Evolutionary conservation across 23 tunicate species (phyloP).

Genomic region (Botrylloides violaceus): DNA sequence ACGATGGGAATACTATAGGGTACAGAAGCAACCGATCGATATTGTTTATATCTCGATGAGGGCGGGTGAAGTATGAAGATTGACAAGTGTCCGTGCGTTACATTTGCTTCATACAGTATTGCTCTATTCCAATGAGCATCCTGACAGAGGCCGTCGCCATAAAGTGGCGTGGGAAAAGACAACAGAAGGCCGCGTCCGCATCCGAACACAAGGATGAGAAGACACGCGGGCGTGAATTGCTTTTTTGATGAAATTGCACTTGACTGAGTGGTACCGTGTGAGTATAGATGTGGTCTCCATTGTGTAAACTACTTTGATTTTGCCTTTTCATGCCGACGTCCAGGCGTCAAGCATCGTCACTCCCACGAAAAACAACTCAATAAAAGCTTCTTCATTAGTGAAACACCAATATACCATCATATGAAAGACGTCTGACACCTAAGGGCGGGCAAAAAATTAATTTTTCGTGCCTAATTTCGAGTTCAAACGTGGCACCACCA

Average conservation of each 20-base stretch:
- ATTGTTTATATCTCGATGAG: not conserved
- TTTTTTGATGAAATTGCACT: not conserved
- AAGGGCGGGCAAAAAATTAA: too few relatives aligned
- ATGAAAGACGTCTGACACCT: too few relatives aligned
- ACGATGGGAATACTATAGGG: not conserved
- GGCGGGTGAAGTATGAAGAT: not conserved
- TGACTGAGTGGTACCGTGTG: not conserved
- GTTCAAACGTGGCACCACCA: too few relatives aligned
- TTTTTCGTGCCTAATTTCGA: too few relatives aligned
- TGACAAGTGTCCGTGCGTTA: not conserved
- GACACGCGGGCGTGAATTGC: not conserved
- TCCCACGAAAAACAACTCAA: too few relatives aligned
- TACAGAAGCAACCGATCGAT: not conserved
- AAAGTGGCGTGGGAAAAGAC: conserved; percentile 36
- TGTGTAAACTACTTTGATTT: not conserved
- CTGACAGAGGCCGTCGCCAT: not conserved
- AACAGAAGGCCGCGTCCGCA: conserved; percentile 15
- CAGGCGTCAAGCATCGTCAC: too few relatives aligned
- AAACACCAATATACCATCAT: too few relatives aligned
- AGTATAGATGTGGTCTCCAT: not conserved
- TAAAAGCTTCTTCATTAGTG: too few relatives aligned
- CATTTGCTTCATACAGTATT: not conserved
- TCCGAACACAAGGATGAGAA: not conserved
- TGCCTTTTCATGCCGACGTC: not conserved
- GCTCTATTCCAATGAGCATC: not conserved